Conservation (phyloP, 2,888 invertebrate genomes). For the Halictus quadricinctus region DNA sequence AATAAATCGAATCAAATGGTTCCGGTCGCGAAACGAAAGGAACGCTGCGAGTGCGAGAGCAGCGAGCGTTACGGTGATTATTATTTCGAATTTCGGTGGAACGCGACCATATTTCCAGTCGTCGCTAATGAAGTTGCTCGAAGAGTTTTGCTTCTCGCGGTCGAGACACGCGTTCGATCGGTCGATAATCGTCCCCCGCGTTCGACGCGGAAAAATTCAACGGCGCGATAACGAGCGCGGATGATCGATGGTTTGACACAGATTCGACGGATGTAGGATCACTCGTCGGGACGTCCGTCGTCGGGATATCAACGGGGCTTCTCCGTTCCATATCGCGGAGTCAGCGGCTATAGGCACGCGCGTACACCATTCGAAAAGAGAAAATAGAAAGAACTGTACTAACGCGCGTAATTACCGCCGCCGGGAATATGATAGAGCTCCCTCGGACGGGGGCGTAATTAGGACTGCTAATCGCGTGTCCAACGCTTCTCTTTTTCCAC, state of each 20-base stretch:
- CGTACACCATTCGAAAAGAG: not conserved
- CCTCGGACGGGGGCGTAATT: not conserved
- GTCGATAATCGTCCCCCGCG: not conserved
- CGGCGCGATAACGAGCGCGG: conserved; percentile 18
- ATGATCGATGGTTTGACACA: conserved; percentile 36
- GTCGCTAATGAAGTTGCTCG: conserved; percentile 10
- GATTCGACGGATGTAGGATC: conserved; percentile 48
- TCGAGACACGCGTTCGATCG: not conserved
- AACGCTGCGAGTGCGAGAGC: not conserved
- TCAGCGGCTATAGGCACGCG: not conserved
- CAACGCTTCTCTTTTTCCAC: not conserved
- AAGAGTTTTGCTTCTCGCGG: not conserved
- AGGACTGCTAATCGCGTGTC: conserved; percentile 2
- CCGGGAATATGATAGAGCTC: not conserved
- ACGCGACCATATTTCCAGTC: not conserved
- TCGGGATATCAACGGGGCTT: not conserved
- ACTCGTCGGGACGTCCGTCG: not conserved
- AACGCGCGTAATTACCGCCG: not conserved
- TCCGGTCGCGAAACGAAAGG: not conserved
- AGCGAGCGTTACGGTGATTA: not conserved
- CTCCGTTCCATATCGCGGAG: conserved; percentile 8
- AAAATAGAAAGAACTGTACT: not conserved
- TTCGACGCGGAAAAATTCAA: conserved; percentile 2
- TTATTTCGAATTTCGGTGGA: not conserved
- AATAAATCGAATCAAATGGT: conserved; percentile 18